Conservation (phyloP, 2,888 invertebrate genomes). For the Gastracanthus pulcherrimus region DNA sequence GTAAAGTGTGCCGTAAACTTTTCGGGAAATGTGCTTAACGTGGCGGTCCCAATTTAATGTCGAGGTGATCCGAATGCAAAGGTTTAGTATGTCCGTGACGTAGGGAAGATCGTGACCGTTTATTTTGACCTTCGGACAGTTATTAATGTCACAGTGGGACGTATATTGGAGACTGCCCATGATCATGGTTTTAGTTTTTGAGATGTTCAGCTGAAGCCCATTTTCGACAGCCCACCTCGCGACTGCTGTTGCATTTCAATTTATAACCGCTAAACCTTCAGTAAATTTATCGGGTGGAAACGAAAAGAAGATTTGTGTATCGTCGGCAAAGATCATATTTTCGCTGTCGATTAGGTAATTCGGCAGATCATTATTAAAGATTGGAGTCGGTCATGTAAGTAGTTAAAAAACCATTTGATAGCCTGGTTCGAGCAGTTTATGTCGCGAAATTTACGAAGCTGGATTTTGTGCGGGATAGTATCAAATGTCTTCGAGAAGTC, state of each 20-base stretch:
- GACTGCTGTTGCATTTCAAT: too few species aligned
- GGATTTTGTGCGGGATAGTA: neutral
- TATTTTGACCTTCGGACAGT: too few species aligned
- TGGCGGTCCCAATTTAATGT: too few species aligned
- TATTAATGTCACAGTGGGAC: too few species aligned
- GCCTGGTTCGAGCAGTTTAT: neutral
- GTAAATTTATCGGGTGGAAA: too few species aligned
- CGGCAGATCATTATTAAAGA: neutral
- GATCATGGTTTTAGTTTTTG: neutral
- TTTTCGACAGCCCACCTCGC: neutral
- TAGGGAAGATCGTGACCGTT: too few species aligned
- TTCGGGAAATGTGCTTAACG: too few species aligned
- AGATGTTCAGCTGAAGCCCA: neutral
- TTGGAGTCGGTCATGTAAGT: neutral
- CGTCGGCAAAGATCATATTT: neutral
- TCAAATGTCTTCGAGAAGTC: neutral
- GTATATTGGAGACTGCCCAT: too few species aligned
- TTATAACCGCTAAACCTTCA: too few species aligned
- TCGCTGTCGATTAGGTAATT: neutral
- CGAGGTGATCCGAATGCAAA: too few species aligned
- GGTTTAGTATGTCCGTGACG: too few species aligned
- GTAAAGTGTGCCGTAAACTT: too few species aligned
- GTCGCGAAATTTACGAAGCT: neutral
- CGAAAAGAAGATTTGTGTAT: neutral
- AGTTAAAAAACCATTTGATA: neutral